Conservation (phyloP, 2,113 vertebrate genomes). For the Leptobrachium ailaonicum region DNA sequence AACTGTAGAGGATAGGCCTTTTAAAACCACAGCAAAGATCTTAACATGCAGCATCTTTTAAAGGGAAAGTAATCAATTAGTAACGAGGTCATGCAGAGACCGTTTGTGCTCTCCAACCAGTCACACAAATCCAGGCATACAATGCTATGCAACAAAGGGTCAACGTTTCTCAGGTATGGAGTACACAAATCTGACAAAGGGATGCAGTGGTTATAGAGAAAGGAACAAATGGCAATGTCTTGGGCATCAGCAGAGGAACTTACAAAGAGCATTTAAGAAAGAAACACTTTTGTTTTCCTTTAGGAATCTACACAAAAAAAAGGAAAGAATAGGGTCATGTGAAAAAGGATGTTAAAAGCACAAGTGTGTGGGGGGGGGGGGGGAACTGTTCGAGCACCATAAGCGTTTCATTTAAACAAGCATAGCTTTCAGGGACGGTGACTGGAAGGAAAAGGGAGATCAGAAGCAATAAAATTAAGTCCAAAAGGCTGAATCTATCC, state of each 20-base stretch:
- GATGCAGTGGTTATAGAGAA: constrained; percentile 31
- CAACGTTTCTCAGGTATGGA: not conserved
- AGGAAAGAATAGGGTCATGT: constrained; percentile 75
- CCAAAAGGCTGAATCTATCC: too few relatives aligned
- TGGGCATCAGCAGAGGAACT: constrained; percentile 70
- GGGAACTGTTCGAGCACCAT: too few relatives aligned
- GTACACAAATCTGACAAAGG: not conserved
- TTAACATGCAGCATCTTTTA: too few relatives aligned
- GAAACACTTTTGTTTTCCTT: constrained; percentile 84
- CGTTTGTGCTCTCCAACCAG: not conserved
- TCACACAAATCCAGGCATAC: not conserved
- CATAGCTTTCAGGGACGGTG: too few relatives aligned
- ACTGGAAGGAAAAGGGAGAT: too few relatives aligned
- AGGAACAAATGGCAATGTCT: not conserved
- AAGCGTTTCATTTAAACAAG: too few relatives aligned
- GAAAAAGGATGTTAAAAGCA: constrained; percentile 61
- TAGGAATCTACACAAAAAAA: constrained; percentile 89
- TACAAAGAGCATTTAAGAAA: constrained; percentile 94
- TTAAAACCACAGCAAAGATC: too few relatives aligned
- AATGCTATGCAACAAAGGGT: not conserved
- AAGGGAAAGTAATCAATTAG: too few relatives aligned
- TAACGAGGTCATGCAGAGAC: not conserved
- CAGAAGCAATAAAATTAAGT: too few relatives aligned
- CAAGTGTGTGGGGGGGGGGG: constrained; percentile 21
- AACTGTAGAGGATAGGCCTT: too few relatives aligned